Evolutionary conservation across 92 coral and sea anemone genomes (phyloP), one percentile per base, ranked within the genome.

Genomic region (Phenganax marumi): DNA sequence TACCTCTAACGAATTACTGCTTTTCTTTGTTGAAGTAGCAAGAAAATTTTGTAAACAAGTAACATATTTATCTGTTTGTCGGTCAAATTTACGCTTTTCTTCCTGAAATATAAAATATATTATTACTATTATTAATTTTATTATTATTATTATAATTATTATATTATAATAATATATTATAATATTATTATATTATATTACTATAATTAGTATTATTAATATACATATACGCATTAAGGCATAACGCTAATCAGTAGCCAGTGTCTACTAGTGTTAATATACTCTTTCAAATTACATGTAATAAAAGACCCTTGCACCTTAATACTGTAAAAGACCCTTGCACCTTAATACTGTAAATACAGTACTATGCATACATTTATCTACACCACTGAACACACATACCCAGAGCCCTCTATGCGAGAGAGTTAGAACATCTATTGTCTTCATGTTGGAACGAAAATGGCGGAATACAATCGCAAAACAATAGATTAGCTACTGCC

Each of bases 11-110:
- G 70, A 14, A 50, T 10, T 47, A 56, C 23, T 61, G 72, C 90
- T 92, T 82, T 96, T 96, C 87, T 87, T 96, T 25, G 93, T 84
- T 51, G 99, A 96, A 71, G 91, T 86, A 81, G 90, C 90, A 48
- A 96, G 85, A 74, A 90, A 92, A 66, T 88, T 92, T 39, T 96
- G 96, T 19, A 96, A 90, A 12, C 91, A 81, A 66, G 88, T 77
- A 80, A 96, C 91, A 58, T 89, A 95, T 85, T 89, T 95, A 68
- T 95, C 98, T 16, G 98, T 95, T 85, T 92, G 97, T 75, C 89
- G 91, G 82, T 95, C 98, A 95, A 92, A 95, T 68, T 95, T 95
- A 84, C 93, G 91, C 72, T 89, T 92, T 81, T 95, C 98, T 53
- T 95, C 98, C 98, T 95, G 26, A 53, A 81, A 43, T 61, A 46